Percentiles rank a stretch among this genome's conserved stretches.
phyloP scores from a whole-genome alignment of 2,888 invertebrate genomes.

The Drosophila anomalipes region DNA sequence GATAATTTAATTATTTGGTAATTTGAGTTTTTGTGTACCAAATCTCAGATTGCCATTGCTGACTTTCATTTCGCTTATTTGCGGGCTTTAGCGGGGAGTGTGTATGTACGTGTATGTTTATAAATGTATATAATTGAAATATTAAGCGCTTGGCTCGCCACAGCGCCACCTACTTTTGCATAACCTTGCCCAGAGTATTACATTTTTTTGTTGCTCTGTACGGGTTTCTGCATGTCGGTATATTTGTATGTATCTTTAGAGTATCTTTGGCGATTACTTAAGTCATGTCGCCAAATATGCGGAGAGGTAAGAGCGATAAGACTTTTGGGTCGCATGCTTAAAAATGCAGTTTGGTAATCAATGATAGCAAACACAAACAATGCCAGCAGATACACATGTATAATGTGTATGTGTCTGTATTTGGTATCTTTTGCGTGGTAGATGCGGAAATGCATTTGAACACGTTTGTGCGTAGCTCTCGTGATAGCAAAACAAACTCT shows the following conservation, averaged over 20 bases:
- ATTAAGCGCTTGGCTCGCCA: slow-evolving; percentile 46
- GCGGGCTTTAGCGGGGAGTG: background rate
- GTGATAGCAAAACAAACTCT: slow-evolving; percentile 50
- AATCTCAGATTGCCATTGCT: slow-evolving; percentile 68
- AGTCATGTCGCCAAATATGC: slow-evolving; percentile 15
- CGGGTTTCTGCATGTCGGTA: slow-evolving; percentile 24
- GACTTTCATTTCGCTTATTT: slow-evolving; percentile 66
- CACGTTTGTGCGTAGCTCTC: slow-evolving; percentile 72
- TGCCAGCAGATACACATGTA: slow-evolving; percentile 21
- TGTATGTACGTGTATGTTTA: background rate
- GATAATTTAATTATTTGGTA: slow-evolving; percentile 70
- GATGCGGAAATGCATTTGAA: slow-evolving; percentile 72
- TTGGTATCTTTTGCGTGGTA: slow-evolving; percentile 29
- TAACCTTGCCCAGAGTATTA: slow-evolving; percentile 71
- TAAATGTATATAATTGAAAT: slow-evolving; percentile 39
- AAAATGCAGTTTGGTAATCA: slow-evolving; percentile 65
- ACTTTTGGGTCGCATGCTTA: slow-evolving; percentile 9
- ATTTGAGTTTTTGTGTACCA: slow-evolving; percentile 44
- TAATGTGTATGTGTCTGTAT: background rate
- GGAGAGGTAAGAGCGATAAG: slow-evolving; percentile 3
- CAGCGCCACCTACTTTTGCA: slow-evolving; percentile 70
- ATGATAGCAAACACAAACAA: slow-evolving; percentile 47
- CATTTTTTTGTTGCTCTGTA: slow-evolving; percentile 39
- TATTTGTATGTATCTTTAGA: slow-evolving; percentile 1
- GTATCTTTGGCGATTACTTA: slow-evolving; percentile 23